Conservation (phyloP, 2,888 invertebrate species). For the Harpagoxenus sublaevis region DNA sequence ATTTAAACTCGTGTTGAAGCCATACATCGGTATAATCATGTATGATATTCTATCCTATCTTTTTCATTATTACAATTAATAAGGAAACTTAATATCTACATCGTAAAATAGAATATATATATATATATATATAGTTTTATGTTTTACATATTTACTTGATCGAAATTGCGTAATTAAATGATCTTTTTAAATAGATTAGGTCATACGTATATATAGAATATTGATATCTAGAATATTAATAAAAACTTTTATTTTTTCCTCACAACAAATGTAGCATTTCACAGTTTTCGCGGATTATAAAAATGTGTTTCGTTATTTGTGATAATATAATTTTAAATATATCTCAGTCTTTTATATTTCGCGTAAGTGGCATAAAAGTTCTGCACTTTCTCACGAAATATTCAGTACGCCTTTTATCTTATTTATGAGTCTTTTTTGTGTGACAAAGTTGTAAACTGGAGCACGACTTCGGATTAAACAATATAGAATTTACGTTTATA, state of each 20-base stretch:
- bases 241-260: background rate
- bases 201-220: too few relatives aligned
- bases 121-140: background rate
- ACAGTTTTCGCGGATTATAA: background rate
- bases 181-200: background rate
- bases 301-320: background rate
- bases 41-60: background rate
- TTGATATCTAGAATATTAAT: background rate
- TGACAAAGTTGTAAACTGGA: background rate
- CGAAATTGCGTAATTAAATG: background rate
- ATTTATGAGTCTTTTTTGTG: background rate
- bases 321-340: background rate
- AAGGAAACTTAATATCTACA: background rate
- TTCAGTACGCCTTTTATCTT: background rate
- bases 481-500: conserved; percentile 14
- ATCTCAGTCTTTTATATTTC: background rate
- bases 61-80: background rate
- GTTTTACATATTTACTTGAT: background rate
- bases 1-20: background rate
- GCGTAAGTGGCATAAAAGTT: background rate
- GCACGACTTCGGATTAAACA: background rate
- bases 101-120: background rate
- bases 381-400: conserved; percentile 11
- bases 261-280: background rate
- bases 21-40: background rate